Evolutionary conservation across 2,113 vertebrate species (phyloP), one percentile per base, ranked within the genome.

Genomic region (Rhadina sibilatrix): DNA sequence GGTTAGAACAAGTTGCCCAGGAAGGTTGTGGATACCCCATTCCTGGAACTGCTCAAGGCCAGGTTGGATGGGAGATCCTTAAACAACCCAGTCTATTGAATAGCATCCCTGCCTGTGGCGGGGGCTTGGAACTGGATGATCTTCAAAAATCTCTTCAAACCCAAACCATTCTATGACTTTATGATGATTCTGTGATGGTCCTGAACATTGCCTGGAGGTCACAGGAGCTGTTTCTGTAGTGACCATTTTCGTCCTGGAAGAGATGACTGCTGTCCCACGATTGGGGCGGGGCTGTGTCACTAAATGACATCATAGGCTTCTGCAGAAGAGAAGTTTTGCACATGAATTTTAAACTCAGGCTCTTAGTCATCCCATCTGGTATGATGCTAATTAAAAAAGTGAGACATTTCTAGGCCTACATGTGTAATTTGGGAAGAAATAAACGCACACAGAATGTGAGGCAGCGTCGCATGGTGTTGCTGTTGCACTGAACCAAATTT

Each of bases 331-430:
- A 75, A 61, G 50, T 42, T 93, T 90, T 70, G 35, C 77, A 52
- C 33, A 30, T 59, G 60, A 81, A 78, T 92, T 95, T 95, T 90
- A 83, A 95, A 71, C 2, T 19, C 56, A 35, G 7, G 6, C 59
- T 93, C 90, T 93, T 81, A 94, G 86, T 93, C 93, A 96, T 75
- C 64, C 93, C 93, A 96, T 95, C 93, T 97, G 86, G 42, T 90
- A 87, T 40, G 64, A 83, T 50, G 37, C 86, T 87, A 91, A 94
- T 89, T 95, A 9, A 89, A 95, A 97, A 92, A 90, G 68, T 89
- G 91, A 95, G 80, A 92, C 52, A 40, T 90, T 92, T 83, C 80
- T 68, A 60, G 83, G 71, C 80, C 63, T 93, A 54, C 24, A 16
- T 77, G 54, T 75, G 54, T 59, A 83, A 86, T 83, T 71, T 54